Evolutionary conservation across 37 sponge, comb jelly and placozoan species (phyloP).

Genomic region (Tethya wilhelma): DNA sequence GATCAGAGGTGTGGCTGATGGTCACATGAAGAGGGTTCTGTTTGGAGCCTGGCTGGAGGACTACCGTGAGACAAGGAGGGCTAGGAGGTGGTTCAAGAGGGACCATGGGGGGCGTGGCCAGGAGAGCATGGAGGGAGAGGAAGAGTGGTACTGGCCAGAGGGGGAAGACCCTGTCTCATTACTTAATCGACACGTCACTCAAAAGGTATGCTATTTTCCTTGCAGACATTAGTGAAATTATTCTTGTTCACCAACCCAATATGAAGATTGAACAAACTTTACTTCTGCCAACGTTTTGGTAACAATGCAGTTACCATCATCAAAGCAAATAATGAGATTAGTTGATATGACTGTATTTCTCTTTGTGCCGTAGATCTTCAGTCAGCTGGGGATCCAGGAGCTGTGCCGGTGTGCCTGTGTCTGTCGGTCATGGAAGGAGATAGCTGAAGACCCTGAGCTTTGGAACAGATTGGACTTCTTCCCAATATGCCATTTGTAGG

Average conservation of each 20-base stretch:
- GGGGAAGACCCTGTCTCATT: constrained; percentile 74
- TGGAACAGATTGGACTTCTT: constrained; percentile 86
- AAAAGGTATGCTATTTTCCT: constrained; percentile 35
- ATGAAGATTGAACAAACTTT: neutral
- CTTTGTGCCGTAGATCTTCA: constrained; percentile 63
- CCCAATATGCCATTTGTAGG: constrained; percentile 36
- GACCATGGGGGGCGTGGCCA: constrained; percentile 23
- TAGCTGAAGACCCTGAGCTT: constrained; percentile 79
- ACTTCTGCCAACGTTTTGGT: too few relatives aligned
- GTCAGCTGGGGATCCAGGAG: constrained; percentile 27
- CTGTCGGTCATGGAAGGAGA: constrained; percentile 93
- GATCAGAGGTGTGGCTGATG: neutral
- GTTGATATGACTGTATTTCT: neutral
- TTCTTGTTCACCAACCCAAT: neutral
- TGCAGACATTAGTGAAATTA: neutral
- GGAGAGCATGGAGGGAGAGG: constrained; percentile 42
- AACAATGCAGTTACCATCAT: too few relatives aligned
- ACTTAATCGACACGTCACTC: constrained; percentile 50
- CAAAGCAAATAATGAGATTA: too few relatives aligned
- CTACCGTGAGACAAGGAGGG: constrained; percentile 34
- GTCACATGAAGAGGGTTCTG: neutral
- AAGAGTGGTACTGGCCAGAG: constrained; percentile 73
- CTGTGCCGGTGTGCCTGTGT: constrained; percentile 78
- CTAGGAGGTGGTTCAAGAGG: constrained; percentile 31
- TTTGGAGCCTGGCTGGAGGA: constrained; percentile 52